phyloP scores from a whole-genome alignment of 2,797 vertebrate genomes.

The Odontamblyopus rebecca region DNA sequence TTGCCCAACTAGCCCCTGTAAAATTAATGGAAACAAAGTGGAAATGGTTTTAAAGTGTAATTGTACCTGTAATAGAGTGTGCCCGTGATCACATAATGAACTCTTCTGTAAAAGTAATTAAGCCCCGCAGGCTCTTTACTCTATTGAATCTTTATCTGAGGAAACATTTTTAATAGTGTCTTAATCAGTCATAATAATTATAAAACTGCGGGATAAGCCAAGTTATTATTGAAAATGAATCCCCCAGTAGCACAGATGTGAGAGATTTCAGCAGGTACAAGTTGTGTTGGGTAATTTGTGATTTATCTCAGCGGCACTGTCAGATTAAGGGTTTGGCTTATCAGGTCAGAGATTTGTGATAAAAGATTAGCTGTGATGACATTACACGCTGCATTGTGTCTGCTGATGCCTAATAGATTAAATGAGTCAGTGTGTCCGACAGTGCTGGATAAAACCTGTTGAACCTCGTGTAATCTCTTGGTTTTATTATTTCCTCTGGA shows the following conservation, averaged over 20 bases:
- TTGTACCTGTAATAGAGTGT: conserved; percentile 57
- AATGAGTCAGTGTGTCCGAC: conserved; percentile 12
- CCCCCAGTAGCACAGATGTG: conserved; percentile 14
- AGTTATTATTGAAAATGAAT: conserved; percentile 37
- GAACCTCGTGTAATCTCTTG: conserved; percentile 14
- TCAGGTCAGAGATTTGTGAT: conserved; percentile 24
- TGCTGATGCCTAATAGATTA: conserved; percentile 12
- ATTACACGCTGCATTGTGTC: conserved; percentile 14
- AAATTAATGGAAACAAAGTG: conserved; percentile 21
- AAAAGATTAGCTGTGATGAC: conserved; percentile 17
- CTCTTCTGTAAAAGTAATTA: conserved; percentile 57
- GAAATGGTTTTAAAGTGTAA: conserved; percentile 37
- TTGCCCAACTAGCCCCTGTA: conserved; percentile 15
- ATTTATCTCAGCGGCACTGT: conserved; percentile 21
- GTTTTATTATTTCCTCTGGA: conserved; percentile 33
- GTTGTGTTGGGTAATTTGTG: conserved; percentile 11
- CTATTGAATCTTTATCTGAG: conserved; percentile 60
- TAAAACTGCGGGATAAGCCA: conserved; percentile 36
- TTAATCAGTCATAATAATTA: conserved; percentile 57
- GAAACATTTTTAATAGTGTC: conserved; percentile 41
- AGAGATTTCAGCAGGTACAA: conserved; percentile 2
- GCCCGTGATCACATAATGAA: conserved; percentile 49
- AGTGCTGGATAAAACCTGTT: conserved; percentile 11
- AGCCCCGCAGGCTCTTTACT: conserved; percentile 46
- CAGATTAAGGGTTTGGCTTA: conserved; percentile 34